These are phyloP conservation scores for Siniperca chuatsi DNA, from an alignment of 2,113 vertebrate genomes.

Conservation along the genomic window DNA sequence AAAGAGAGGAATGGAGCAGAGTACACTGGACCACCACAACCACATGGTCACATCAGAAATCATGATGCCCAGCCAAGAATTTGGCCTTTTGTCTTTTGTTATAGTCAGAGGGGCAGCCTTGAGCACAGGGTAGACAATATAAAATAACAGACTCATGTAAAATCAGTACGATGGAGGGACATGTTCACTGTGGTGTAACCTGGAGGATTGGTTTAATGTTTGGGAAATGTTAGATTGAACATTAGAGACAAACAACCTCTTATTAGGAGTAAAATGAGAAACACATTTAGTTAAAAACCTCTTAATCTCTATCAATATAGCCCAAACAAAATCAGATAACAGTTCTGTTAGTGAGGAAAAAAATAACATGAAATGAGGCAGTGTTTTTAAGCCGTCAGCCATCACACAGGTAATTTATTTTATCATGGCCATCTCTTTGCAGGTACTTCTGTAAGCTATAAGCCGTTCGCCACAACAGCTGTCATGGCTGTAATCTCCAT, in stretches of 20 bases:
- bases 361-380: conserved; percentile 69
- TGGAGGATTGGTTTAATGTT: conserved; percentile 5
- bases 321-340: conserved; percentile 63
- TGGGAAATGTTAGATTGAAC: background rate
- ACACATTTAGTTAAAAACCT: conserved; percentile 27
- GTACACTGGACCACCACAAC: conserved; percentile 38
- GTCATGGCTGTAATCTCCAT: conserved; percentile 80
- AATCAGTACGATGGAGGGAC: background rate
- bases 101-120: conserved; percentile 11
- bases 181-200: background rate
- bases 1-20: conserved; percentile 54
- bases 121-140: background rate
- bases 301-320: conserved; percentile 65
- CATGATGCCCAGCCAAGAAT: conserved; percentile 33
- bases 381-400: conserved; percentile 78
- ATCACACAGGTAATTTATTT: conserved; percentile 85
- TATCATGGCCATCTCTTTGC: conserved; percentile 81
- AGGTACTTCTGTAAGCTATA: conserved; percentile 81
- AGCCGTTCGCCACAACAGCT: conserved; percentile 81
- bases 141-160: conserved; percentile 14
- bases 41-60: conserved; percentile 47
- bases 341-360: conserved; percentile 24
- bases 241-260: background rate
- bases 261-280: conserved; percentile 45
- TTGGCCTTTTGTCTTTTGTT: conserved; percentile 44